Percentiles rank a stretch among this genome's conserved stretches.
Evolutionary conservation across 2,113 vertebrate genomes (phyloP).

Genomic region (Sinocyclocheilus anophthalmus): DNA sequence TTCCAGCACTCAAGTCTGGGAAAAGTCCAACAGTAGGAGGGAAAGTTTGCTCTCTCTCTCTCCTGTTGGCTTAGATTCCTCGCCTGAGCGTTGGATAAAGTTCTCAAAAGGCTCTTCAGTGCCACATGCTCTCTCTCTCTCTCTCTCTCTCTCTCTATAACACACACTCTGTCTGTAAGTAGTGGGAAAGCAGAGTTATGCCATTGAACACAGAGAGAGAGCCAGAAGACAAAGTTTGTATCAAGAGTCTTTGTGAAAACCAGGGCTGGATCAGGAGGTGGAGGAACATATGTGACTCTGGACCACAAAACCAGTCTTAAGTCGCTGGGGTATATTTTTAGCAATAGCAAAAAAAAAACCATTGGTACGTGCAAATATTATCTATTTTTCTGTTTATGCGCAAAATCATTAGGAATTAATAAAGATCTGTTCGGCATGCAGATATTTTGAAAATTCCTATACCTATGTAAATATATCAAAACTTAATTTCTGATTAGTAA

Average conservation of each 20-base stretch:
- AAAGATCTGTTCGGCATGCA: too few relatives aligned
- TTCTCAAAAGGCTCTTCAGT: constrained; percentile 24
- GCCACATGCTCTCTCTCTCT: constrained; percentile 38
- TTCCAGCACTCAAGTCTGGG: constrained; percentile 9
- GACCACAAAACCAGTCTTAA: too few relatives aligned
- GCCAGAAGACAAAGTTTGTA: constrained; percentile 52
- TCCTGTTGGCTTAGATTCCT: constrained; percentile 25
- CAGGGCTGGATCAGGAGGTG: constrained; percentile 37
- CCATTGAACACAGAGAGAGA: constrained; percentile 45
- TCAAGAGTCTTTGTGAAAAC: constrained; percentile 35
- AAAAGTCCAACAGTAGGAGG: constrained; percentile 28
- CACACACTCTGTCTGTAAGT: constrained; percentile 28
- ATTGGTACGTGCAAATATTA: too few relatives aligned
- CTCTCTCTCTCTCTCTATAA: constrained; percentile 36
- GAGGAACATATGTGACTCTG: neutral
- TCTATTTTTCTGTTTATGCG: too few relatives aligned
- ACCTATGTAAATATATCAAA: too few relatives aligned
- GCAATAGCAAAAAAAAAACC: too few relatives aligned
- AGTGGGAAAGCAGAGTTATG: constrained; percentile 49
- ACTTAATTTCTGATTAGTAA: too few relatives aligned
- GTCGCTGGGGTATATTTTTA: too few relatives aligned
- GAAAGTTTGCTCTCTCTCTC: constrained; percentile 36
- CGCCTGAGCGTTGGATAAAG: neutral
- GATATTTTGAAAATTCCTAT: too few relatives aligned
- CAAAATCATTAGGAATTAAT: too few relatives aligned